Evolutionary conservation across 2,888 invertebrate species (phyloP).

Genomic region (Eulithis prunata): DNA sequence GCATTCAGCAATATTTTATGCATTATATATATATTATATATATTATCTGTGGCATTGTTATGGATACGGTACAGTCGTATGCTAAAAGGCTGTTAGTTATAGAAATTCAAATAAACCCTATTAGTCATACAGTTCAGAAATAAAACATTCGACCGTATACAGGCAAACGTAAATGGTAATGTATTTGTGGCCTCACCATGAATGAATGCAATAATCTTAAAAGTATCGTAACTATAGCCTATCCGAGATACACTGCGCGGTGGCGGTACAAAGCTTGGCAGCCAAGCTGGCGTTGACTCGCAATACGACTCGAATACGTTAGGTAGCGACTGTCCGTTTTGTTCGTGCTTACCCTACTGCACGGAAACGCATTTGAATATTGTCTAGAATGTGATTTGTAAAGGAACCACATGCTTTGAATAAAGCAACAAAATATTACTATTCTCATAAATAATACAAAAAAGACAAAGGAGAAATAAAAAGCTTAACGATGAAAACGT

Average conservation of each 20-base stretch:
- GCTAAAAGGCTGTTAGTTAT: conserved; percentile 29
- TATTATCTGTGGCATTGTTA: too few species aligned
- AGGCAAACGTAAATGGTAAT: conserved; percentile 55
- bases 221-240: too few species aligned
- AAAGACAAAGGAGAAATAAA: conserved; percentile 29
- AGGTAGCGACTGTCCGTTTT: too few species aligned
- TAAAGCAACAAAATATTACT: conserved; percentile 34
- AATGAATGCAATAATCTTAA: too few species aligned
- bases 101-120: conserved; percentile 40
- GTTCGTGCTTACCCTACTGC: conserved; percentile 29
- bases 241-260: too few species aligned
- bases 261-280: too few species aligned
- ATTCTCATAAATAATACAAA: conserved; percentile 32
- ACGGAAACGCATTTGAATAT: conserved; percentile 59
- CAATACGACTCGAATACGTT: too few species aligned
- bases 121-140: conserved; percentile 46
- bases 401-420: conserved; percentile 48
- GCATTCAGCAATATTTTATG: too few species aligned
- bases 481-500: conserved; percentile 19
- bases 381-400: conserved; percentile 47
- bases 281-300: too few species aligned
- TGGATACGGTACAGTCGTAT: conserved; percentile 9
- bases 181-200: conserved; percentile 21
- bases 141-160: conserved; percentile 44
- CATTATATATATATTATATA: too few species aligned